These are phyloP conservation scores for Eupithecia pulchellata DNA, from an alignment of 2,888 invertebrate species.

Conservation along the genomic window DNA sequence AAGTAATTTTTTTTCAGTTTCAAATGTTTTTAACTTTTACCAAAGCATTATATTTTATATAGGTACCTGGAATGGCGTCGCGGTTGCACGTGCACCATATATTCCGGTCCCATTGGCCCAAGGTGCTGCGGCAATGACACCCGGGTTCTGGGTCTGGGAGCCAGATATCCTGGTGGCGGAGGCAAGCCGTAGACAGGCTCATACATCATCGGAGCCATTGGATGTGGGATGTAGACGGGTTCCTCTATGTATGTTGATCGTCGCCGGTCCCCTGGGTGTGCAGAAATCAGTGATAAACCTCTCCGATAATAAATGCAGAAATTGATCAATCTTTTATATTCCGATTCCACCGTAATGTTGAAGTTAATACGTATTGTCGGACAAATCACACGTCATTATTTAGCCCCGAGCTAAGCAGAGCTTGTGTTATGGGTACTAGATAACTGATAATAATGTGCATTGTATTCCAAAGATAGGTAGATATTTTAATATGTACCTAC, in stretches of 20 bases:
- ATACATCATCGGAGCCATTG: slow-evolving; percentile 72
- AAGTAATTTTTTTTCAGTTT: no score
- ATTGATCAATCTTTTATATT: no score
- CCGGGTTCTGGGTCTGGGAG: slow-evolving; percentile 66
- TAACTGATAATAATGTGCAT: no score
- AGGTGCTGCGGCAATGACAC: slow-evolving; percentile 74
- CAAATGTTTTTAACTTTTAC: no score
- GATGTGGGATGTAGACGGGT: slow-evolving; percentile 70
- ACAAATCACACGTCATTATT: no score
- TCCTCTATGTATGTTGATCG: slow-evolving; percentile 77
- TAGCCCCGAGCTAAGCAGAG: no score
- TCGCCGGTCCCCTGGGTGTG: slow-evolving; percentile 67
- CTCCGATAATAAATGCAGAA: not conserved
- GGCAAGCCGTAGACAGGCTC: slow-evolving; percentile 72
- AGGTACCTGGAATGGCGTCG: slow-evolving; percentile 76
- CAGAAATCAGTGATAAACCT: not conserved
- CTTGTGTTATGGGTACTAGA: no score
- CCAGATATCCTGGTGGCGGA: slow-evolving; percentile 65
- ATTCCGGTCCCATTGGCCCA: slow-evolving; percentile 58
- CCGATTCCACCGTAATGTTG: no score
- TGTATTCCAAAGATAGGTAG: no score
- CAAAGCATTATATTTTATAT: no score
- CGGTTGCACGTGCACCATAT: slow-evolving; percentile 64
- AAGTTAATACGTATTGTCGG: no score
- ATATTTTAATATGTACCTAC: no score